Evolutionary conservation across 2,888 invertebrate species (phyloP).

Genomic region (Dioctria rufipes): DNA sequence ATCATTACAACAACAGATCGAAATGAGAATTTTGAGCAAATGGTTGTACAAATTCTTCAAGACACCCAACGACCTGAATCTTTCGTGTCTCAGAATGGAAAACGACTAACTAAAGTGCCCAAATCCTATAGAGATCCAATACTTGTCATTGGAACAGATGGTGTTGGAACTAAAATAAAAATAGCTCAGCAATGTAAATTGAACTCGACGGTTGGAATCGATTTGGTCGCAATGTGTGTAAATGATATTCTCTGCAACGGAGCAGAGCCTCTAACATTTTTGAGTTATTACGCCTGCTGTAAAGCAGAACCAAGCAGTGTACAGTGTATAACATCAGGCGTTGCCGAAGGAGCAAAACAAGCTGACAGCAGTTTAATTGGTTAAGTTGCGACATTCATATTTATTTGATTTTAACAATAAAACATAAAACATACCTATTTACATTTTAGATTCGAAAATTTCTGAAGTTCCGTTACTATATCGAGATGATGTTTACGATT

Average conservation of each 20-base stretch:
- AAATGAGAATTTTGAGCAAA: conserved; percentile 4
- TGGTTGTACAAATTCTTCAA: conserved; percentile 1
- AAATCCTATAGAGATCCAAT: conserved; percentile 80
- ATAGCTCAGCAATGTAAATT: conserved; percentile 84
- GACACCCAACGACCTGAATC: conserved; percentile 62
- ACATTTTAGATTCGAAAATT: conserved; percentile 85
- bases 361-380: conserved; percentile 91
- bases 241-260: conserved; percentile 98
- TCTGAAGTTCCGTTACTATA: conserved; percentile 98
- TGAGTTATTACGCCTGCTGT: conserved; percentile 95
- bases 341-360: conserved; percentile 87
- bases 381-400: conserved; percentile 68
- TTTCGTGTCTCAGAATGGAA: conserved; percentile 64
- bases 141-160: conserved; percentile 95
- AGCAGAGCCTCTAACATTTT: conserved; percentile 94
- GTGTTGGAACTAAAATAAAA: conserved; percentile 98
- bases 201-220: conserved; percentile 90
- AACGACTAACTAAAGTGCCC: conserved; percentile 67
- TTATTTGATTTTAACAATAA: not conserved
- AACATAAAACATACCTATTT: not conserved
- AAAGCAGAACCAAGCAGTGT: conserved; percentile 81
- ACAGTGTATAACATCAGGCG: conserved; percentile 81
- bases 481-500: conserved; percentile 87
- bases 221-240: conserved; percentile 98
- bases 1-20: not conserved